Percentiles rank a stretch among this genome's conserved stretches.
phyloP scores from a whole-genome alignment of 2,113 vertebrate genomes.

The Oryctolagus cuniculus region mOryCun1.1 NC_091453.1:65369501-65370000 shows the following conservation, averaged over 20 bases:
- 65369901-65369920: background rate
- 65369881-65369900: slow-evolving; percentile 47
- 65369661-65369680: slow-evolving; percentile 13
- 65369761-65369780: slow-evolving; percentile 35
- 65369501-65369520: background rate
- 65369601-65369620: slow-evolving; percentile 7
- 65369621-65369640: slow-evolving; percentile 13
- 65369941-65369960: slow-evolving; percentile 40
- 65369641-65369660: background rate
- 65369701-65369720: slow-evolving; percentile 52
- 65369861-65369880: background rate
- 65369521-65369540: slow-evolving; percentile 1
- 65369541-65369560: background rate
- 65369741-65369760: background rate
- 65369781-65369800: background rate
- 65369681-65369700: slow-evolving; percentile 1
- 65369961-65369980: background rate
- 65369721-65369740: background rate
- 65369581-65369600: background rate
- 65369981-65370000: background rate
- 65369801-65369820: slow-evolving; percentile 35
- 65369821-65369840: background rate
- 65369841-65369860: background rate
- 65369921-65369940: background rate
- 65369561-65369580: slow-evolving; percentile 54